These are phyloP conservation scores for Siphamia tubifer DNA, from an alignment of 2,113 vertebrate genomes.

Conservation along the genomic window DNA sequence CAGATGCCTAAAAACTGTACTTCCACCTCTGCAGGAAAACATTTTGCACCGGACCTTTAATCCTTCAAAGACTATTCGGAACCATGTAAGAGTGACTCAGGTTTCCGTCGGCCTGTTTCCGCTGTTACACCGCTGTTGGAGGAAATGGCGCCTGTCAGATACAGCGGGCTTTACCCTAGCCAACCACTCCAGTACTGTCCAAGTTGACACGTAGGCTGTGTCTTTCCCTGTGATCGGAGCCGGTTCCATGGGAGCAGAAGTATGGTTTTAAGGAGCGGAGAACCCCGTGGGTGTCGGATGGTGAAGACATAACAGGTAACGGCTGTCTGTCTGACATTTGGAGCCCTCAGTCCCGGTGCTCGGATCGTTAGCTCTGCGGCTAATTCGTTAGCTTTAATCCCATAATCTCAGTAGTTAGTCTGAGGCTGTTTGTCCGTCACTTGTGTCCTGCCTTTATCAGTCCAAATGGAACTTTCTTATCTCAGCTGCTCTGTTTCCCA, in stretches of 20 bases:
- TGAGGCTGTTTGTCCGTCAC: not conserved
- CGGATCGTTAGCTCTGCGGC: constrained; percentile 30
- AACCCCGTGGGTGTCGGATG: not conserved
- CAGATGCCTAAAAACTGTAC: too few relatives aligned
- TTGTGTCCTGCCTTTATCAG: not conserved
- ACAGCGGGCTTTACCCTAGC: not conserved
- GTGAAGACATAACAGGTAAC: constrained; percentile 59
- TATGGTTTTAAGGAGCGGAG: constrained; percentile 43
- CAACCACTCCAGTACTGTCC: constrained; percentile 25
- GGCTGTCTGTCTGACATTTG: constrained; percentile 32
- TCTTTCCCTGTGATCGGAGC: not conserved
- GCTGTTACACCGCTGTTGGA: constrained; percentile 33
- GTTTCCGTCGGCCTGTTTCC: constrained; percentile 12
- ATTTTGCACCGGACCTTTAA: too few relatives aligned
- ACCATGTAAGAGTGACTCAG: not conserved
- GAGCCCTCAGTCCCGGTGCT: not conserved
- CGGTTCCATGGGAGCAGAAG: not conserved
- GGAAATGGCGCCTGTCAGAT: constrained; percentile 66
- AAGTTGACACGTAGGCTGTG: constrained; percentile 50
- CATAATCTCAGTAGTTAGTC: constrained; percentile 64
- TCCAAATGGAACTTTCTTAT: too few relatives aligned
- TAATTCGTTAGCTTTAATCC: constrained; percentile 67
- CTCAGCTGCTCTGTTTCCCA: not conserved
- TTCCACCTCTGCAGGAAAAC: too few relatives aligned
- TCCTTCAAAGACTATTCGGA: constrained; percentile 3